phyloP scores from a whole-genome alignment of 2,797 vertebrate species.

The Oreonectes daqikongensis region DNA sequence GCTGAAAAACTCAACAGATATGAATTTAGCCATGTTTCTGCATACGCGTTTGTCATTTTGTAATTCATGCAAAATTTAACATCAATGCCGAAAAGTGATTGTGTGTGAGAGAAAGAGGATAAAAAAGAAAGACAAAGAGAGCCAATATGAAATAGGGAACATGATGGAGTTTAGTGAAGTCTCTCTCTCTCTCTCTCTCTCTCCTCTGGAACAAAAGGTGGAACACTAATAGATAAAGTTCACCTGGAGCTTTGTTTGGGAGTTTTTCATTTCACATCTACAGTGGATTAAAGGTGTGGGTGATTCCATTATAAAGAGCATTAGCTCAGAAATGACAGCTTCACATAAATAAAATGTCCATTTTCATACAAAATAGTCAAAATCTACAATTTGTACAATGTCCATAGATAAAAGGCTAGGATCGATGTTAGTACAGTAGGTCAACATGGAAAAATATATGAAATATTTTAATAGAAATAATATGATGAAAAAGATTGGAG shows the following conservation, averaged over 20 bases:
- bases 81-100: constrained; percentile 12
- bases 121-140: neutral
- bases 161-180: constrained; percentile 22
- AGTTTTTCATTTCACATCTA: constrained; percentile 1
- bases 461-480: neutral
- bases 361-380: neutral
- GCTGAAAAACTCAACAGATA: neutral
- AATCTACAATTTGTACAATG: too few relatives aligned
- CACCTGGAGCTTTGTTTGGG: neutral
- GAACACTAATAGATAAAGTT: constrained; percentile 38
- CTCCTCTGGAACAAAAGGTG: constrained; percentile 44
- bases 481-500: neutral
- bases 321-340: neutral
- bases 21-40: constrained; percentile 14
- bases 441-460: neutral
- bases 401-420: too few relatives aligned
- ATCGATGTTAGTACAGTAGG: neutral
- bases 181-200: neutral
- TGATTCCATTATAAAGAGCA: neutral
- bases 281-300: constrained; percentile 2
- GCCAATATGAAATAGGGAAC: neutral
- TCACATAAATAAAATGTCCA: neutral
- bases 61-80: constrained; percentile 21
- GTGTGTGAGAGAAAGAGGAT: neutral
- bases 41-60: constrained; percentile 1